Conservation (phyloP, 2,113 vertebrate species). For the Dasypus novemcinctus region DNA sequence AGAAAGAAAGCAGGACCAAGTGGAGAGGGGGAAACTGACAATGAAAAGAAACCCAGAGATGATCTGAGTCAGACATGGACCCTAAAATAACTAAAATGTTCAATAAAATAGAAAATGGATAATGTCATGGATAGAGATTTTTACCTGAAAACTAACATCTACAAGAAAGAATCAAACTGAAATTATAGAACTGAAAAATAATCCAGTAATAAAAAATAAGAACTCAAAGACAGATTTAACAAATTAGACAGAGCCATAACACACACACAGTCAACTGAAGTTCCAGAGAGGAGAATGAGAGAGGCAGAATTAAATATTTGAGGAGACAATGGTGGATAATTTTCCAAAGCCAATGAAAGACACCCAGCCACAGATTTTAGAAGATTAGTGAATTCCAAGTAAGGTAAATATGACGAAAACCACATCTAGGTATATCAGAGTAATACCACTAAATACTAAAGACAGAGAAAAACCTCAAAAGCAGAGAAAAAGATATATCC, state of each 20-base stretch:
- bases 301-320: neutral
- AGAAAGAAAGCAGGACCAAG: neutral
- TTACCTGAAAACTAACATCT: neutral
- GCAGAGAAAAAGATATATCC: too few species aligned
- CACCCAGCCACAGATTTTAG: neutral
- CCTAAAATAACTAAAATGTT: neutral
- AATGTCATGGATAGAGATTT: neutral
- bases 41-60: neutral
- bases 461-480: too few species aligned
- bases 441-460: too few species aligned
- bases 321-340: neutral
- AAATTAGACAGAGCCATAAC: neutral
- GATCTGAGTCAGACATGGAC: neutral
- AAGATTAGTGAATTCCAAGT: neutral
- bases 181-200: neutral
- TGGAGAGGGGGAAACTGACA: neutral
- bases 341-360: neutral
- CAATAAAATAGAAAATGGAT: neutral
- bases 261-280: neutral
- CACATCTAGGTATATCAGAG: too few species aligned
- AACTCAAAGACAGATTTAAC: neutral
- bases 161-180: neutral
- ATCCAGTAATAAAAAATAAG: neutral
- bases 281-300: neutral
- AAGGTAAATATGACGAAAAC: too few species aligned